Evolutionary conservation across 2,888 invertebrate species (phyloP), one percentile per base, ranked within the genome.

Genomic region (Heteromyza rotundicornis): DNA sequence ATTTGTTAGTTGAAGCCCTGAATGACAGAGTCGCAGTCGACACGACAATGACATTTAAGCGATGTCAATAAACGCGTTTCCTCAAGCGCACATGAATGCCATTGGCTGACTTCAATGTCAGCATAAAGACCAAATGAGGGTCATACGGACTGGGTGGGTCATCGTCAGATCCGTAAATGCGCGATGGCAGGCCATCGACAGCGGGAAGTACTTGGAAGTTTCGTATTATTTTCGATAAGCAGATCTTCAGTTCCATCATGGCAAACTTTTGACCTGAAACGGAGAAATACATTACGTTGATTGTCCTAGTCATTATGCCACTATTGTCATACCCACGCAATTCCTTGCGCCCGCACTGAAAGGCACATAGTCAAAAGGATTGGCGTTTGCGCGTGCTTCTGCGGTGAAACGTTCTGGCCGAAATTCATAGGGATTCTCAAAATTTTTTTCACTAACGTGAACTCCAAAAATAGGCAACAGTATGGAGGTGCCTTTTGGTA

Each of bases 291-390:
- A n/a, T n/a, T n/a, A n/a, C n/a, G n/a, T n/a, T n/a, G n/a, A n/a
- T n/a, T n/a, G n/a, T n/a, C n/a, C n/a, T n/a, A n/a, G n/a, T n/a
- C n/a, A n/a, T n/a, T n/a, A n/a, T n/a, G n/a, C n/a, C n/a, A n/a
- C n/a, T n/a, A 1, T 17, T 1, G 14, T 44, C 44, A 10, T 24
- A 73, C 79, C 80, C 63, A 79, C 70, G 36, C 79, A 79, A 63
- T 88, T 89, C 57, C 89, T 84, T 0, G 88, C 86, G 0, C 89
- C 89, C 17, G 89, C 89, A 70, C 89, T 89, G 60, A 89, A 89
- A 0, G 87, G 86, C 2, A 89, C 77, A 80, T 85, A 88, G 19
- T 84, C 82, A 69, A 86, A 87, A 0, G 85, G 83, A 70, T 83
- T 71, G 1, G 69, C 63, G 2, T 68, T 44, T 1, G 57, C 60